Evolutionary conservation across 2,888 invertebrate genomes (phyloP).

Genomic region (Pollenia angustigena): DNA sequence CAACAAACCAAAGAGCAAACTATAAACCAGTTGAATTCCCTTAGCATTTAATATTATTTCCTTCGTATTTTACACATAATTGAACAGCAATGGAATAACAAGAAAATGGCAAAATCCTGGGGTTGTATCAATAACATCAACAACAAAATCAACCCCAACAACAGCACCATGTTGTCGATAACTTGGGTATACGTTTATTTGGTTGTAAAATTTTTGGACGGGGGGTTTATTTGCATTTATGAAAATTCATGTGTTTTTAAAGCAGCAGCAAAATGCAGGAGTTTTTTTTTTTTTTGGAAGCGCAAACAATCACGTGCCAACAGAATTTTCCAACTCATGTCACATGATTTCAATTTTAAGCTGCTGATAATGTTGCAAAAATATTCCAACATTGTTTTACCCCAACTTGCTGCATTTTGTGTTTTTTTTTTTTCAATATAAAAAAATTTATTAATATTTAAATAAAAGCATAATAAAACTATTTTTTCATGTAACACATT

Average conservation of each 20-base stretch:
- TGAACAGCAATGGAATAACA: constrained; percentile 79
- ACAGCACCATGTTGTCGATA: constrained; percentile 1
- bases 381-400: background rate
- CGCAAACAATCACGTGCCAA: constrained; percentile 52
- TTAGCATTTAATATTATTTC: constrained; percentile 38
- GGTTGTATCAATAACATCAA: background rate
- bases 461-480: background rate
- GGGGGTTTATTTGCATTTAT: background rate
- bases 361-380: constrained; percentile 29
- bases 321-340: constrained; percentile 54
- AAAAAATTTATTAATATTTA: too few relatives aligned
- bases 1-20: too few relatives aligned
- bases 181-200: constrained; percentile 39
- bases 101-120: constrained; percentile 77
- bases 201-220: background rate
- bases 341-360: constrained; percentile 39
- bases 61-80: constrained; percentile 78
- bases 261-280: background rate
- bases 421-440: background rate
- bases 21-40: background rate
- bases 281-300: background rate
- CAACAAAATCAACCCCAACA: constrained; percentile 29
- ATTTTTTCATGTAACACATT: background rate
- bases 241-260: constrained; percentile 28
- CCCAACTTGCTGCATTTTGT: background rate